A percentile compares a stretch with the other conserved stretches of the same genome.
Conservation (phyloP, 2,797 vertebrate genomes). For the Tolypeutes matacus region DNA sequence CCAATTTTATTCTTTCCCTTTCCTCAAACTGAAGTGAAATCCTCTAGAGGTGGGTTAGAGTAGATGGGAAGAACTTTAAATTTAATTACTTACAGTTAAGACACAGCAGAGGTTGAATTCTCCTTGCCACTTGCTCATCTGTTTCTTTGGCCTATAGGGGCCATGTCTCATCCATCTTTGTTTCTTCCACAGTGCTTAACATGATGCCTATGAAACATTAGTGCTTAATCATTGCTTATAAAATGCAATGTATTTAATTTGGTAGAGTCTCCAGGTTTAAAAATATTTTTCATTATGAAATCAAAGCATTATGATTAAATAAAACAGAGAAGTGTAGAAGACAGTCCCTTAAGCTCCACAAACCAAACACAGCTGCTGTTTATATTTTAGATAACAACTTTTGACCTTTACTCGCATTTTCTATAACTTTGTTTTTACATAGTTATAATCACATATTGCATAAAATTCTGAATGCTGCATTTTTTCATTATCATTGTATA, state of each 20-base stretch:
- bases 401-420: background rate
- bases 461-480: slow-evolving; percentile 42
- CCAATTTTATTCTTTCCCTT: slow-evolving; percentile 9
- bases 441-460: background rate
- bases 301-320: slow-evolving; percentile 30
- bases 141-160: background rate
- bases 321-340: background rate
- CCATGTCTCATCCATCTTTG: background rate
- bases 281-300: background rate
- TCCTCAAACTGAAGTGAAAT: slow-evolving; percentile 1
- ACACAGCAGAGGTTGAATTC: background rate
- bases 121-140: background rate
- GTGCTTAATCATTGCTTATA: background rate
- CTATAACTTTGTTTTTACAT: slow-evolving; percentile 34
- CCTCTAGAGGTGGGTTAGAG: background rate
- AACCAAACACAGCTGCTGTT: background rate
- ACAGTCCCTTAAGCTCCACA: background rate
- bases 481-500: background rate
- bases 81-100: background rate
- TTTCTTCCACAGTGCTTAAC: background rate
- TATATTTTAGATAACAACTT: slow-evolving; percentile 34
- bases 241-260: slow-evolving; percentile 15
- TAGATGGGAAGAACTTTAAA: background rate
- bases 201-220: background rate
- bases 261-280: background rate